Conservation (phyloP, 1,140 invertebrate genomes). For the Cephus cinctus region DNA sequence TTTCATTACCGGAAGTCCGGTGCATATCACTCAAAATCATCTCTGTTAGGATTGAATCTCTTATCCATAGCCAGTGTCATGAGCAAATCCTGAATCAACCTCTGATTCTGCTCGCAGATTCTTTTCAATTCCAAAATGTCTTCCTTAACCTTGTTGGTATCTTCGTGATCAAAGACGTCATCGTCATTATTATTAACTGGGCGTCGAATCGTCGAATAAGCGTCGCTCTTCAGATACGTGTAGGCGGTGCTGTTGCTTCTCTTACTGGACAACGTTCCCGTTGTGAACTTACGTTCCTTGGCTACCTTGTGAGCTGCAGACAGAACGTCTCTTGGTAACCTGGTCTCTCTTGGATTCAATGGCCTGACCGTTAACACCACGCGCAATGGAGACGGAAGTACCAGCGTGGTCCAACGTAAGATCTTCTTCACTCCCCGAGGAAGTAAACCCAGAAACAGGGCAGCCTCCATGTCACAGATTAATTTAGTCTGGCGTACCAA, state of each 20-base stretch:
- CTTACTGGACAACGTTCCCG: slow-evolving; percentile 20
- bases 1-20: no score
- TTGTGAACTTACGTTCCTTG: slow-evolving; percentile 60
- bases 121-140: slow-evolving; percentile 36
- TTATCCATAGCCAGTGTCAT: slow-evolving; percentile 23
- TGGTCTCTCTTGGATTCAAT: slow-evolving; percentile 75
- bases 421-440: slow-evolving; percentile 68
- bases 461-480: slow-evolving; percentile 72
- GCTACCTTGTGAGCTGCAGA: slow-evolving; percentile 74
- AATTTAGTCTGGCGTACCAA: slow-evolving; percentile 76
- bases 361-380: slow-evolving; percentile 78
- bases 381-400: slow-evolving; percentile 74
- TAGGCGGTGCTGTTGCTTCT: slow-evolving; percentile 21
- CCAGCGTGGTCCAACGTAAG: slow-evolving; percentile 70
- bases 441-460: slow-evolving; percentile 68
- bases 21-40: no score
- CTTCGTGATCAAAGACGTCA: slow-evolving; percentile 13
- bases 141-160: slow-evolving; percentile 22
- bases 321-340: slow-evolving; percentile 73
- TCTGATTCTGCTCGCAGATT: slow-evolving; percentile 40
- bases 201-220: slow-evolving; percentile 16
- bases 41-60: no score
- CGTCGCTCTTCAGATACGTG: slow-evolving; percentile 25
- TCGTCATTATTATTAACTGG: slow-evolving; percentile 14
- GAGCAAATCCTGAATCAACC: slow-evolving; percentile 37